phyloP scores from a whole-genome alignment of 1,140 invertebrate species.

The Zaprionus ornatus region DNA sequence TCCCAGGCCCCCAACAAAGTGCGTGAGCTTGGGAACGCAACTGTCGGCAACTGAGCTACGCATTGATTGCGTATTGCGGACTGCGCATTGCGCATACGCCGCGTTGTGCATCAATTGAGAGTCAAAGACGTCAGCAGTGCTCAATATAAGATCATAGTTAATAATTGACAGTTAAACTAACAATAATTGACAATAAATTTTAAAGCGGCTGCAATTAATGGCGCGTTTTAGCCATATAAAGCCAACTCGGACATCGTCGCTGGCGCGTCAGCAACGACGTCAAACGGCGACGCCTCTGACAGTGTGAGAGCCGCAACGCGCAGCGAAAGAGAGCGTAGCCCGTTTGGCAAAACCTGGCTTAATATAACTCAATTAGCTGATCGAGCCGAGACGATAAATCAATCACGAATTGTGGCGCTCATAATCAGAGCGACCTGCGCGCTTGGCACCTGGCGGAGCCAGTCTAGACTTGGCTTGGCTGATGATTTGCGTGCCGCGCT shows the following conservation, averaged over 20 bases:
- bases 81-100: slow-evolving; percentile 71
- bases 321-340: slow-evolving; percentile 20
- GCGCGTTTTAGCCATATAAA: slow-evolving; percentile 79
- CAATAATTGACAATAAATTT: slow-evolving; percentile 82
- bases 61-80: slow-evolving; percentile 54
- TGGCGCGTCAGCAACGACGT: slow-evolving; percentile 37
- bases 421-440: slow-evolving; percentile 53
- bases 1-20: slow-evolving; percentile 14
- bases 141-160: slow-evolving; percentile 55
- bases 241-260: slow-evolving; percentile 22
- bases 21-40: slow-evolving; percentile 47
- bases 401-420: slow-evolving; percentile 52
- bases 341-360: slow-evolving; percentile 28
- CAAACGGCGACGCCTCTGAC: slow-evolving; percentile 45
- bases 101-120: slow-evolving; percentile 44
- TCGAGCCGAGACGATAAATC: slow-evolving; percentile 62
- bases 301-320: slow-evolving; percentile 43
- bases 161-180: slow-evolving; percentile 80
- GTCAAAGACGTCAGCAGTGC: slow-evolving; percentile 29
- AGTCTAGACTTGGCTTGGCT: slow-evolving; percentile 19
- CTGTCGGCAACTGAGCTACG: slow-evolving; percentile 44
- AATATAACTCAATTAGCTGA: slow-evolving; percentile 77
- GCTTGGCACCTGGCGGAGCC: slow-evolving; percentile 64
- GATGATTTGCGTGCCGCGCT: slow-evolving; percentile 75
- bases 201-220: slow-evolving; percentile 76